These are phyloP conservation scores for Hydrolagus colliei DNA, from an alignment of 2,797 vertebrate genomes.

Conservation along the genomic window DNA sequence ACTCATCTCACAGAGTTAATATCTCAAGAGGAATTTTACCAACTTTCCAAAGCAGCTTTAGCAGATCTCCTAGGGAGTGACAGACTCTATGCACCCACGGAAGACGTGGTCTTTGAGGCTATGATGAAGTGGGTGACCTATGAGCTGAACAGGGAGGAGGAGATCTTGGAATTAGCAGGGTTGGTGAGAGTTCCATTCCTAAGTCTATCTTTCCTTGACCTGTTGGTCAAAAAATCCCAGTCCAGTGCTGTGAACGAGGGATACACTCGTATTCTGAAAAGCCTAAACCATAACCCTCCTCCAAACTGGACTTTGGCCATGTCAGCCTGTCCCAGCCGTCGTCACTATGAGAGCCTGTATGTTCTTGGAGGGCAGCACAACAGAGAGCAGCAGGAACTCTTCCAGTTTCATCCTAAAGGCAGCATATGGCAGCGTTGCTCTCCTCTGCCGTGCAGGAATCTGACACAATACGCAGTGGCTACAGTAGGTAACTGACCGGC, in stretches of 20 bases:
- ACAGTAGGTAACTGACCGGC: slow-evolving; percentile 68
- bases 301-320: slow-evolving; percentile 57
- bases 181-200: slow-evolving; percentile 68
- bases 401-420: slow-evolving; percentile 67
- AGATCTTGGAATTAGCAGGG: slow-evolving; percentile 67
- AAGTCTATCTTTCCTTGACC: slow-evolving; percentile 67
- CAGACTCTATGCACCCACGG: slow-evolving; percentile 60
- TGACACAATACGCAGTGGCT: slow-evolving; percentile 77
- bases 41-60: slow-evolving; percentile 64
- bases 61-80: slow-evolving; percentile 68
- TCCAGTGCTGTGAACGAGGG: slow-evolving; percentile 50
- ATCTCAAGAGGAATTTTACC: slow-evolving; percentile 62
- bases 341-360: slow-evolving; percentile 66
- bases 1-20: slow-evolving; percentile 69
- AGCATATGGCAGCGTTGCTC: slow-evolving; percentile 68
- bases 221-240: slow-evolving; percentile 59
- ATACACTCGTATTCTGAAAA: slow-evolving; percentile 62
- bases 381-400: slow-evolving; percentile 67
- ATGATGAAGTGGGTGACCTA: slow-evolving; percentile 66
- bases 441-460: slow-evolving; percentile 73
- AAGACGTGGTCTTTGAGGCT: slow-evolving; percentile 72
- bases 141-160: slow-evolving; percentile 58
- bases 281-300: slow-evolving; percentile 63
- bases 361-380: slow-evolving; percentile 76
- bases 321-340: slow-evolving; percentile 46